phyloP scores from a whole-genome alignment of 2,888 invertebrate species.

The Mythimna impura region DNA sequence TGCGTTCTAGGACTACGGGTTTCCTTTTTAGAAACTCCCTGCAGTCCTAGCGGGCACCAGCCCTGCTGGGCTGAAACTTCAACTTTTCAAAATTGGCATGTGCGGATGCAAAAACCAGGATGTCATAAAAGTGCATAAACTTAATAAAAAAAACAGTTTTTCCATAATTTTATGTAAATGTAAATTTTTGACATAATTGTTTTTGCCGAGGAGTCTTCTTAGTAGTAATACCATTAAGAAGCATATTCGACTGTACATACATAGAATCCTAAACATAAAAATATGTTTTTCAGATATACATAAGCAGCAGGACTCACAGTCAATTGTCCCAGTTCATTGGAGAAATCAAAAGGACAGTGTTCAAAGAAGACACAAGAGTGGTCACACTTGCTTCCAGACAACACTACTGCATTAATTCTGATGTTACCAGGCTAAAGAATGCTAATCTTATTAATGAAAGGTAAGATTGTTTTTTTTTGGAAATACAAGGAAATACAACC shows the following conservation, averaged over 20 bases:
- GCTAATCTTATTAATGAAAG: conserved; percentile 96
- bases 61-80: no score
- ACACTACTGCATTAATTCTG: conserved; percentile 96
- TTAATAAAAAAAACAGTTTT: no score
- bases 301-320: conserved; percentile 99
- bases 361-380: conserved; percentile 92
- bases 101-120: no score
- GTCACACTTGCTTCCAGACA: conserved; percentile 97
- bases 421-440: conserved; percentile 93
- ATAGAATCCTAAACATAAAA: neutral
- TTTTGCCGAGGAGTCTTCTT: no score
- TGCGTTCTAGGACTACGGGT: no score
- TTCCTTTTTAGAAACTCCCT: no score
- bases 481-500: no score
- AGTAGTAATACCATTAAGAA: neutral
- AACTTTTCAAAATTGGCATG: no score
- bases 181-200: no score
- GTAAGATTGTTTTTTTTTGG: conserved; percentile 72
- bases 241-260: neutral
- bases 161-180: no score
- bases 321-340: conserved; percentile 98
- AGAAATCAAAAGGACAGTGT: conserved; percentile 96
- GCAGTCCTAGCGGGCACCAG: no score
- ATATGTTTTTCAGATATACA: conserved; percentile 93
- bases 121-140: no score